Percentiles rank a stretch among this genome's conserved stretches.
Conservation (phyloP, 2,888 invertebrate genomes). For the Aspidapion aeneum region DNA sequence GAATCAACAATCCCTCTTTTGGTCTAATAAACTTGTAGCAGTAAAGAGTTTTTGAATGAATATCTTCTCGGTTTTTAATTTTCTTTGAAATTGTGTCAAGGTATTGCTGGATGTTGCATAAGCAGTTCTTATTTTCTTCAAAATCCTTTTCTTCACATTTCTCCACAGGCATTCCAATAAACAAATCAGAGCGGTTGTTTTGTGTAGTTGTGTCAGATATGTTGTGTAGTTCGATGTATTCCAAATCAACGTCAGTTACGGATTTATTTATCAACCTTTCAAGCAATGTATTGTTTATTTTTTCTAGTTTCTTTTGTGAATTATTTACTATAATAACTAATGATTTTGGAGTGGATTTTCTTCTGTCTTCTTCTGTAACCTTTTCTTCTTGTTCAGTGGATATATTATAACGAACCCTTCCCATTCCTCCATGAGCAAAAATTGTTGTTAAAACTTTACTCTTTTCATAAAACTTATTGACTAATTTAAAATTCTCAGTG, state of each 20-base stretch:
- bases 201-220: conserved; percentile 13
- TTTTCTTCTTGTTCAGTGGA: conserved; percentile 2
- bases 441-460: too few species aligned
- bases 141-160: conserved; percentile 32
- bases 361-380: conserved; percentile 2
- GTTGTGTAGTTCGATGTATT: conserved; percentile 25
- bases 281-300: conserved; percentile 26
- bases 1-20: conserved; percentile 29
- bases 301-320: conserved; percentile 22
- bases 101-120: conserved; percentile 34
- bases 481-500: too few species aligned
- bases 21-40: conserved; percentile 27
- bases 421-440: not conserved
- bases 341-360: conserved; percentile 7
- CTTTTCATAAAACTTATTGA: too few species aligned
- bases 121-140: conserved; percentile 31
- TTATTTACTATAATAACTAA: conserved; percentile 29
- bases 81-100: conserved; percentile 18
- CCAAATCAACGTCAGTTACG: conserved; percentile 23
- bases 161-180: conserved; percentile 7
- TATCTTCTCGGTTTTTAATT: conserved; percentile 15
- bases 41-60: conserved; percentile 21
- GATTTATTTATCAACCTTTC: conserved; percentile 26
- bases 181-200: not conserved
- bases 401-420: not conserved